Conservation (phyloP, 2,797 vertebrate genomes). For the Pelodytes ibericus region DNA sequence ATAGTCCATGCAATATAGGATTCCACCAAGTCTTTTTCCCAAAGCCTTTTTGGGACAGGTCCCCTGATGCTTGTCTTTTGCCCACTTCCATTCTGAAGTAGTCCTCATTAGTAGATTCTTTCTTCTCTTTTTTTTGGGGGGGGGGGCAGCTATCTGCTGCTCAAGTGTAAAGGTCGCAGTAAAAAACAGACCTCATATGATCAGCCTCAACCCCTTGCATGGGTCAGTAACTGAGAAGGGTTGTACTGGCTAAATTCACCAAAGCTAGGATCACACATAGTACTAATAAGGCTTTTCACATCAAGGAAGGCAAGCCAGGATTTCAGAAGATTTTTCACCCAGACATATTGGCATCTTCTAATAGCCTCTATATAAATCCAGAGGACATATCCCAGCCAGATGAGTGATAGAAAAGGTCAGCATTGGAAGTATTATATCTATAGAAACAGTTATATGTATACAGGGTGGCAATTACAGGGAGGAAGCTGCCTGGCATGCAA, state of each 20-base stretch:
- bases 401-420: constrained; percentile 20
- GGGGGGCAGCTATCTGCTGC: not conserved
- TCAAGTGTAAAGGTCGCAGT: constrained; percentile 33
- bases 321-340: constrained; percentile 24
- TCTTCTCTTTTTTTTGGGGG: constrained; percentile 23
- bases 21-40: constrained; percentile 28
- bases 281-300: constrained; percentile 18
- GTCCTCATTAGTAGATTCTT: constrained; percentile 50
- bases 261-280: constrained; percentile 23
- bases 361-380: constrained; percentile 18
- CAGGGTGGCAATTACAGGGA: no score
- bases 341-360: constrained; percentile 36
- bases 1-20: constrained; percentile 31
- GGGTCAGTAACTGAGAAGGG: constrained; percentile 38
- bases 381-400: constrained; percentile 4
- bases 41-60: constrained; percentile 34
- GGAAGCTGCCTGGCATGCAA: no score
- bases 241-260: constrained; percentile 22
- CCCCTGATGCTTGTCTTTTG: constrained; percentile 39
- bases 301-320: constrained; percentile 29
- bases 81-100: constrained; percentile 29
- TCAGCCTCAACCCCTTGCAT: not conserved
- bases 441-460: no score
- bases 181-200: not conserved
- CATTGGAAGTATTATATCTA: not conserved